These are phyloP conservation scores for Silurus glanis DNA, from an alignment of 2,113 vertebrate species.

Conservation along the genomic window DNA sequence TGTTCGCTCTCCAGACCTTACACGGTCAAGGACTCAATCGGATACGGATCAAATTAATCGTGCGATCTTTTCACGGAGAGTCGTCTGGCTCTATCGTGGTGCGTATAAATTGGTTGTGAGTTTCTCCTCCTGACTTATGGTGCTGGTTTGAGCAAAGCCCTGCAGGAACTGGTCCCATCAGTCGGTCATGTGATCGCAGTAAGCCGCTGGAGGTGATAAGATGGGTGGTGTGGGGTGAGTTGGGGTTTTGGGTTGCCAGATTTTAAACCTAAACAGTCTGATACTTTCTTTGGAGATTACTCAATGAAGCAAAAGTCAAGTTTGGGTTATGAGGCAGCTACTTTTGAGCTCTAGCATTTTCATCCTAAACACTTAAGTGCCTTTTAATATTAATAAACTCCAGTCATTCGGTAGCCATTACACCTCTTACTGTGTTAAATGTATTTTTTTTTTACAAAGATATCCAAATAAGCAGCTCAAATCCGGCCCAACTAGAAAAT, in stretches of 20 bases:
- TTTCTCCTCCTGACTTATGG: neutral
- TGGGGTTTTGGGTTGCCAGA: slow-evolving; percentile 48
- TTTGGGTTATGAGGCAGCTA: neutral
- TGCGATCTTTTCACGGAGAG: neutral
- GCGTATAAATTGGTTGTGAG: neutral
- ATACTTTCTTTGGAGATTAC: slow-evolving; percentile 8
- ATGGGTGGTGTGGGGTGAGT: neutral
- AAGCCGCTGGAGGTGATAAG: slow-evolving; percentile 23
- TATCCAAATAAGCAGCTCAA: slow-evolving; percentile 54
- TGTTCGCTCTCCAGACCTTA: slow-evolving; percentile 7
- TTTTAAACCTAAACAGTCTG: slow-evolving; percentile 21
- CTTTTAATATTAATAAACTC: slow-evolving; percentile 43
- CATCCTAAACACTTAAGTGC: slow-evolving; percentile 17
- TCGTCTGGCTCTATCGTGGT: neutral
- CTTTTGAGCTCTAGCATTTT: neutral
- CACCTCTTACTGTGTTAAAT: neutral
- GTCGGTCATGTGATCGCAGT: slow-evolving; percentile 43
- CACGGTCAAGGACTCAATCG: slow-evolving; percentile 5
- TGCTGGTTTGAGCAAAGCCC: slow-evolving; percentile 24
- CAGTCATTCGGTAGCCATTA: slow-evolving; percentile 6
- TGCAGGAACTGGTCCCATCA: slow-evolving; percentile 49
- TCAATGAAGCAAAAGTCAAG: neutral
- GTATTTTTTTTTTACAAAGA: slow-evolving; percentile 50
- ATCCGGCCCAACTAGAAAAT: slow-evolving; percentile 44
- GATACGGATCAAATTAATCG: slow-evolving; percentile 1